A percentile compares a stretch with the other conserved stretches of the same genome.
Conservation (phyloP, 2,113 vertebrate genomes). For the Pterocles orientalis region DNA sequence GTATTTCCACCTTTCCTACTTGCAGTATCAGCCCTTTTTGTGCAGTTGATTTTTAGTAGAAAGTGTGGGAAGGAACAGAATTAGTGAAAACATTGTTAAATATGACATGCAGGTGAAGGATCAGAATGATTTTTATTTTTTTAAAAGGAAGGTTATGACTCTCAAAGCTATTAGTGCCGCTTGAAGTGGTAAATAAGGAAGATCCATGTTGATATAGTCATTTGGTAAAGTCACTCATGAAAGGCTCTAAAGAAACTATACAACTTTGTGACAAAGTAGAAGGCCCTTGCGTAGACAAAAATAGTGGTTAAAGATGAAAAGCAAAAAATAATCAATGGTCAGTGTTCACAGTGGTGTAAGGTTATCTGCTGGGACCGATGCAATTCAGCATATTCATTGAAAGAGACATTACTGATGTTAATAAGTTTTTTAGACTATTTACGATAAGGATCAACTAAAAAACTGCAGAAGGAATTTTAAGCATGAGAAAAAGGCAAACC, state of each 20-base stretch:
- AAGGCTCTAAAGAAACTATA: not conserved
- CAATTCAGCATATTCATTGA: not conserved
- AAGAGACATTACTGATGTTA: not conserved
- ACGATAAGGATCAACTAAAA: not conserved
- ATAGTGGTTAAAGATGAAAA: not conserved
- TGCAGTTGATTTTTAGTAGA: not conserved
- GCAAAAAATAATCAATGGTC: not conserved
- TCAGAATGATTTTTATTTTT: not conserved
- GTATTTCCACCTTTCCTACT: not conserved
- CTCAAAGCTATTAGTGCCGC: not conserved
- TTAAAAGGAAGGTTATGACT: not conserved
- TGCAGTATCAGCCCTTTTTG: not conserved
- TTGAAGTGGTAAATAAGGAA: not conserved
- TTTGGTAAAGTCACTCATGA: not conserved
- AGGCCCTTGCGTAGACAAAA: not conserved
- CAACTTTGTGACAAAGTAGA: not conserved
- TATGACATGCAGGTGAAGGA: not conserved
- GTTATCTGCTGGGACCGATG: not conserved
- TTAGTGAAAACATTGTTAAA: not conserved
- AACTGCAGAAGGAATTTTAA: not conserved
- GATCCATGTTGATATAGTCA: not conserved
- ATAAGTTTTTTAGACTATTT: not conserved
- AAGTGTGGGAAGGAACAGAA: not conserved
- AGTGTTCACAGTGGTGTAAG: not conserved
- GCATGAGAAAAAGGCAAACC: not conserved